Evolutionary conservation across 1,140 invertebrate species (phyloP), one percentile per base, ranked within the genome.

Genomic region (Euwallacea fornicatus): DNA sequence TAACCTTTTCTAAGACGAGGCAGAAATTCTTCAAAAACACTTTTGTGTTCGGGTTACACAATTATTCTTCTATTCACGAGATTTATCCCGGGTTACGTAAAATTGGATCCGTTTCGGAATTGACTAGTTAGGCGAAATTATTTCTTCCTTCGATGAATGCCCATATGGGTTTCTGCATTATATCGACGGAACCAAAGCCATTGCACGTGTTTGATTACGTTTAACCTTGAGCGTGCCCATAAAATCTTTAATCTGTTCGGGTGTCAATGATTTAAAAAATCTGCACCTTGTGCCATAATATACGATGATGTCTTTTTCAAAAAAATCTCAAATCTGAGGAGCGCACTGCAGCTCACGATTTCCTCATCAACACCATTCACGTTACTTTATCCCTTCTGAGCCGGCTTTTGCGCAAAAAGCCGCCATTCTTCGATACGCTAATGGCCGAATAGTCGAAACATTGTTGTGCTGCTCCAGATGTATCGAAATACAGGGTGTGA

Each of bases 1-100:
- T 73, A 73, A 64, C 71, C 66, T 73, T 72, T 66, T 68, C 44
- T 58, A 64, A 54, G 70, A 71, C 64, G 55, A 41, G 61, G 41
- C 42, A 47, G 21, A 33, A 33, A 58, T 62, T 44, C 13, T 66
- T 60, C 55, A 68, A 69, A 73, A 73, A 73, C 60, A 69, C 66
- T 69, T 73, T 73, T 73, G 71, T 73, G 71, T 73, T 73, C 71
- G 71, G 71, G 71, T 73, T 73, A 69, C 70, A 72, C 70, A 72
- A 72, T 72, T 72, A 72, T 72, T 72, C 70, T 67, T 66, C 65
- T 72, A 70, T 72, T 72, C 70, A 67, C 53, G 2, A 44, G 61
- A 55, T 63, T 66, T 67, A 66, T 66, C 33, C 70, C 10, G 61
- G 61, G 71, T 73, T 73, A 73, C 58, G 64, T 64, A 73, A 73